These are phyloP conservation scores for Phrynocephalus vlangalii DNA, from an alignment of 2,797 vertebrate species.

Conservation along the genomic window DNA sequence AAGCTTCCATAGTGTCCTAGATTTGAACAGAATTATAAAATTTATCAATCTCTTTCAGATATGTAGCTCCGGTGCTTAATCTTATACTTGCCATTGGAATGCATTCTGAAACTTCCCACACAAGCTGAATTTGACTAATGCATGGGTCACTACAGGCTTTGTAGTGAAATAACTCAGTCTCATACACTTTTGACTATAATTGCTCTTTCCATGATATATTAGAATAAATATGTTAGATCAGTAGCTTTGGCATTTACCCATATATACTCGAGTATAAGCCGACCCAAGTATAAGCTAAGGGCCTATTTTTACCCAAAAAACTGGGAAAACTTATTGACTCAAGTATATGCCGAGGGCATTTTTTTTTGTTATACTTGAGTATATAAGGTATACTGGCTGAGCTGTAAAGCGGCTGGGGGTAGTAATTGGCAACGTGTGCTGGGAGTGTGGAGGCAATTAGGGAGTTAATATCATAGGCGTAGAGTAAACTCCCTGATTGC, in stretches of 20 bases:
- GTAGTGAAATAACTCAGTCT: constrained; percentile 50
- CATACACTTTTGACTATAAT: not conserved
- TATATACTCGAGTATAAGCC: too few relatives aligned
- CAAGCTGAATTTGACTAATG: constrained; percentile 19
- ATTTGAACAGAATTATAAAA: constrained; percentile 34
- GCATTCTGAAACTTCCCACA: constrained; percentile 29
- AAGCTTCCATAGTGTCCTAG: constrained; percentile 43
- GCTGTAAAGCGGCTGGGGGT: too few relatives aligned
- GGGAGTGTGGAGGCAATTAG: too few relatives aligned
- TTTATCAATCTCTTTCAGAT: constrained; percentile 13
- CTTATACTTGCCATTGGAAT: constrained; percentile 42
- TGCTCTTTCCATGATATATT: constrained; percentile 15
- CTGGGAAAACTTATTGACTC: too few relatives aligned
- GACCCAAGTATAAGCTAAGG: too few relatives aligned
- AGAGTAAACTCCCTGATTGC: too few relatives aligned
- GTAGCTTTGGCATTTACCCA: not conserved
- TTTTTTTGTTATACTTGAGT: too few relatives aligned
- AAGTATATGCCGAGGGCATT: too few relatives aligned
- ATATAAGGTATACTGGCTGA: too few relatives aligned
- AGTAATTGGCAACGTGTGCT: too few relatives aligned
- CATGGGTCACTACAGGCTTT: constrained; percentile 31
- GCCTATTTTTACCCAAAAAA: too few relatives aligned
- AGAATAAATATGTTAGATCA: not conserved
- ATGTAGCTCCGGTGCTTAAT: constrained; percentile 17
- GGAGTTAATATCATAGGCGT: too few relatives aligned